Base-by-base conservation (phyloP, 2,888 invertebrate genomes). In the Melanophora roralis region DNA sequence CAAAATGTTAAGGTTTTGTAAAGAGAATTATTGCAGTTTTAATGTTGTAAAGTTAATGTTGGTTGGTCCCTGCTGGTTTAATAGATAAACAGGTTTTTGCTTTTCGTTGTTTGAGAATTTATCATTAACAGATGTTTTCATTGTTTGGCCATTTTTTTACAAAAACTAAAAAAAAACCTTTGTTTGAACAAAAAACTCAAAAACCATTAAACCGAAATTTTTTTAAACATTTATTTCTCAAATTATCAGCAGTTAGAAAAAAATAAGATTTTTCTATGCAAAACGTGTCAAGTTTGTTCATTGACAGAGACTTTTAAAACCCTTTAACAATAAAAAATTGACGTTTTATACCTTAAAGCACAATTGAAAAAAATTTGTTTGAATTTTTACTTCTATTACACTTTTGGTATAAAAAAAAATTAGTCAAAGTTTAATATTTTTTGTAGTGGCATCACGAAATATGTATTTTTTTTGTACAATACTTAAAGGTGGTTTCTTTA, bases 221-320 rank as follows among this genome's bases (percentile, higher is more conserved):
- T 49, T 16, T 12, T 7, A 27, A 55, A 47, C 14, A 47, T 43
- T 77, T 72, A 38, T 65, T 59, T 43, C 49, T 27, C 40, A 57
- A 71, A 71, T 72, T 72, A 71, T 16, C 64, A 65, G 34, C n/a
- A 64, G 11, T 51, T 27, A 57, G 55, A 7, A 36, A 36, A 38
- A 68, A 59, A 43, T 4, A 2, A 11, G 16, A 14, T 49, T 59
- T 27, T 51, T 23, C 7, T 23, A 23, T 60, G 1, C 12, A 36
- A 68, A 68, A 60, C 68, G 27, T 68, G 75, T 75, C 75, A 75
- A 68, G 75, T 68, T 53, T 75, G 21, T 27, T n/a, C 14, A 64
- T 32, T 43, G 43, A 40, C 38, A 60, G 11, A 11, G 16, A 11
- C 12, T 14, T 19, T 27, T 64, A 21, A 47, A 64, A 64, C 11